Evolutionary conservation across 2,888 invertebrate species (phyloP).

Genomic region (Diplolepis rosae): DNA sequence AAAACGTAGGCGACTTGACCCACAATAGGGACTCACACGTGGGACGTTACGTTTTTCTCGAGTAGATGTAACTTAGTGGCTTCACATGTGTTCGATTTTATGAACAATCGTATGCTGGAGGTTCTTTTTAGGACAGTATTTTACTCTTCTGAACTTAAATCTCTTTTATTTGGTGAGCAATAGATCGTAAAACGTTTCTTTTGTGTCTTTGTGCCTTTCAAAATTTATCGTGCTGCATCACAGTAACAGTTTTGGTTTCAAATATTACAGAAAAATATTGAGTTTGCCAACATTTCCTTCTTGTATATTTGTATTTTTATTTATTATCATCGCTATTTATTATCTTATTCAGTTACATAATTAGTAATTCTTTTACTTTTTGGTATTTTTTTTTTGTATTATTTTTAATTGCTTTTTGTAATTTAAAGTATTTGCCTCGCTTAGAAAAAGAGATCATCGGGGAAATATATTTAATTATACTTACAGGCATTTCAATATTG

Average conservation of each 20-base stretch:
- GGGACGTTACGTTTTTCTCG: constrained; percentile 47
- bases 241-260: not conserved
- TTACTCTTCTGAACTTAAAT: constrained; percentile 1
- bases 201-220: not conserved
- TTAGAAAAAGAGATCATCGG: too few relatives aligned
- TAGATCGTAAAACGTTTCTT: constrained; percentile 1
- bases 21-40: constrained; percentile 56
- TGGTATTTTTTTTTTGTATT: too few relatives aligned
- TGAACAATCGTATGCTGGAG: not conserved
- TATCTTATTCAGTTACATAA: too few relatives aligned
- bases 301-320: not conserved
- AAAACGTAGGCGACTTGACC: constrained; percentile 57
- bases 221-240: not conserved
- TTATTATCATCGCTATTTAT: not conserved
- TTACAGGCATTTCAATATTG: too few relatives aligned
- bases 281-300: not conserved
- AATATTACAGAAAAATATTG: not conserved
- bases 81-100: not conserved
- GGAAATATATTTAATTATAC: too few relatives aligned
- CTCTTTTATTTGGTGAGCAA: not conserved
- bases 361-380: too few relatives aligned
- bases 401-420: too few relatives aligned
- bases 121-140: not conserved
- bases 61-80: constrained; percentile 5
- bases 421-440: too few relatives aligned